phyloP scores from a whole-genome alignment of 2,888 invertebrate species.

The Griposia aprilina region DNA sequence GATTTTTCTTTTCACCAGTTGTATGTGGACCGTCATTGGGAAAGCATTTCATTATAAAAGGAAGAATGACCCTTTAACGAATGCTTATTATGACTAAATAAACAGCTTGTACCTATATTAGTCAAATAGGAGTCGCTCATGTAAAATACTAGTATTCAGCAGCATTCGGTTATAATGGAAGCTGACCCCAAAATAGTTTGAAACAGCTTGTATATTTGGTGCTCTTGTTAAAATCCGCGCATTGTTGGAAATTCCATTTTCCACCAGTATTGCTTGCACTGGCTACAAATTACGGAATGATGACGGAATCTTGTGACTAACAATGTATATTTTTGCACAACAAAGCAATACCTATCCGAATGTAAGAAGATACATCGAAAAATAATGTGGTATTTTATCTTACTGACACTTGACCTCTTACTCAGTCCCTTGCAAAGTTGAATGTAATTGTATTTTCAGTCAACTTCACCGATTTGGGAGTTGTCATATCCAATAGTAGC shows the following conservation, averaged over 20 bases:
- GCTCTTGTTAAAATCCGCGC: neutral
- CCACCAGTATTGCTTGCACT: neutral
- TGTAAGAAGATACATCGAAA: constrained; percentile 18
- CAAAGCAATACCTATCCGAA: constrained; percentile 31
- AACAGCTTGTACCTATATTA: neutral
- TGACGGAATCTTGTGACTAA: constrained; percentile 39
- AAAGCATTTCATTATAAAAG: neutral
- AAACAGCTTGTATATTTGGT: neutral
- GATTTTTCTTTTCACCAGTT: neutral
- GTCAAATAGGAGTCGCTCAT: neutral
- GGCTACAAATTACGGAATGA: constrained; percentile 1
- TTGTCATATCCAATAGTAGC: neutral
- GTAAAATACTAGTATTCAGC: neutral
- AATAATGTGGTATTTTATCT: constrained; percentile 8
- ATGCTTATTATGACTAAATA: neutral
- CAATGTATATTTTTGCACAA: constrained; percentile 44
- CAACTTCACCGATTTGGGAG: neutral
- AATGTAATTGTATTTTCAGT: neutral
- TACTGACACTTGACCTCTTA: constrained; percentile 14
- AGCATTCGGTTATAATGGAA: neutral
- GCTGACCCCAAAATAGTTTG: neutral
- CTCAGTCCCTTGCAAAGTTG: neutral
- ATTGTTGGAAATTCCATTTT: constrained; percentile 11
- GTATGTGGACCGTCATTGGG: neutral
- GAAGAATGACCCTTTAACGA: neutral